Base-by-base conservation (phyloP, 2,888 invertebrate genomes). In the Sarcophaga caerulescens region DNA sequence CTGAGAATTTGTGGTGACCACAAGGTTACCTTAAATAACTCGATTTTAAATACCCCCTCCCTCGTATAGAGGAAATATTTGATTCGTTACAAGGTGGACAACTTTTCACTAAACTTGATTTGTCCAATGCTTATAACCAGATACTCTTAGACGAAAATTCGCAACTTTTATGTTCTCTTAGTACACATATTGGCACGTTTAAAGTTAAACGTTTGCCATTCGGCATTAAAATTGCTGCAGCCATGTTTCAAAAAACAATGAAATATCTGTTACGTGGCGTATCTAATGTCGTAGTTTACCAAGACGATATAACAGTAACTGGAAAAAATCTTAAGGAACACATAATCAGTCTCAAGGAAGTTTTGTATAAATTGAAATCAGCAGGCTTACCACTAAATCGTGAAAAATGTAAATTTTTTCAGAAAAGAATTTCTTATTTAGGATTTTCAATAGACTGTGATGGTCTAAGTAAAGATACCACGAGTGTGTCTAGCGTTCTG, bases 231-330 rank as follows among this genome's bases (percentile, higher is more conserved):
- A 19, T 70, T 23, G 85, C 85, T 21, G 70, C 85, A 5, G 75
- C 75, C 19, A 81, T 86, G 3, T 85, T 81, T 62, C 81, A 85
- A 60, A 81, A 82, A n/a, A 77, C 77, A 66, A 79, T 79, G 62
- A 82, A 85, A 52, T 69, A 74, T 23, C n/a, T 85, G 6, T 65
- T 85, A 14, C 71, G 44, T 12, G 78, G 78, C 47, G 70, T 82
- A 45, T 21, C 77, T 35, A 11, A 74, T 63, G 10, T 62, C 44
- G 45, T 73, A 52, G 19, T 84, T 10, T 14, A n/a, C 17, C 70
- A 21, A 3, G 25, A 25, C 25, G 25, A 25, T 25, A 25, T 25
- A 25, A 25, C 25, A 25, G 25, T 25, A 4, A 25, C 25, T 80
- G n/a, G 71, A 79, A 63, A 5, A 6, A 35, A 65, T 79, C 45